A percentile compares a stretch with the other conserved stretches of the same genome.
Evolutionary conservation across 2,113 vertebrate genomes (phyloP).

Genomic region (Sclerurus mexicanus): DNA sequence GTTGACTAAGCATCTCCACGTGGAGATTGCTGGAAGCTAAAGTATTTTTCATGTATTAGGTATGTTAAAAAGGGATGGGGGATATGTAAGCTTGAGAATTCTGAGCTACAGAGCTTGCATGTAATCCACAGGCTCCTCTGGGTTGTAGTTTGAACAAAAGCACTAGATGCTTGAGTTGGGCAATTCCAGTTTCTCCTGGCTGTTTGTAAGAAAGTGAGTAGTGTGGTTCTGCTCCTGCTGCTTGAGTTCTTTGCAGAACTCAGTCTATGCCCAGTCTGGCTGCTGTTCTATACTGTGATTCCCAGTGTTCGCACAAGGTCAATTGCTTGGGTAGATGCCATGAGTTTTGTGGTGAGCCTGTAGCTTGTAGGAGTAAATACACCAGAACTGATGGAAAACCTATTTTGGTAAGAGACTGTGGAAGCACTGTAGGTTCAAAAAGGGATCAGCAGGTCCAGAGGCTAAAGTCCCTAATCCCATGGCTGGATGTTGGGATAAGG

Average conservation of each 20-base stretch:
- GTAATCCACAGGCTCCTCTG: background rate
- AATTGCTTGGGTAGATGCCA: background rate
- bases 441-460: background rate
- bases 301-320: background rate
- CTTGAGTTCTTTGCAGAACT: background rate
- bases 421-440: background rate
- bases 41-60: rapidly evolving
- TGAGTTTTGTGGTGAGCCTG: background rate
- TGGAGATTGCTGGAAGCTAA: background rate
- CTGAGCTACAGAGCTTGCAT: background rate
- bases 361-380: background rate
- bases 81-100: background rate
- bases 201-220: background rate
- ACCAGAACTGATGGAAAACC: background rate
- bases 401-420: background rate
- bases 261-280: background rate
- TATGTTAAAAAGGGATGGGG: background rate
- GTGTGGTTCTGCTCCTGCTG: background rate
- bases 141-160: background rate
- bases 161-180: background rate
- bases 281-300: background rate
- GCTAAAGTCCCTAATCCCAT: background rate
- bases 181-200: background rate
- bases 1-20: background rate
- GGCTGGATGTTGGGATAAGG: background rate